Percentiles rank a stretch among this genome's conserved stretches.
Conservation (phyloP, 2,113 vertebrate genomes). For the Prionailurus bengalensis region DNA sequence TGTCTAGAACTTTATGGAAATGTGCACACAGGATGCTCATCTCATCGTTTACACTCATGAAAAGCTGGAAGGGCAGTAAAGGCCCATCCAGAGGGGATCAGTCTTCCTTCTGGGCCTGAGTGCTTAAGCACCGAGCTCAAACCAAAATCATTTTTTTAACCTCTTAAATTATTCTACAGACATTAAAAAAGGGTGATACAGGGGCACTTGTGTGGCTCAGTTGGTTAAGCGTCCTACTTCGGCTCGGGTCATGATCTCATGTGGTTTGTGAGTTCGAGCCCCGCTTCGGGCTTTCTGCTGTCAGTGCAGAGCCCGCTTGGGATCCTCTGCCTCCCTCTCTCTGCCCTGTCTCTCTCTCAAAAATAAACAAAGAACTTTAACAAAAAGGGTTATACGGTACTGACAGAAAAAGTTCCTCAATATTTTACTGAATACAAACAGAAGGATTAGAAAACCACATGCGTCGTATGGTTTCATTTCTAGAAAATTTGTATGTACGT, state of each 20-base stretch:
- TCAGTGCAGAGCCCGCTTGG: too few relatives aligned
- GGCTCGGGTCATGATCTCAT: too few relatives aligned
- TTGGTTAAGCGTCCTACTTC: too few relatives aligned
- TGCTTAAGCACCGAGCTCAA: background rate
- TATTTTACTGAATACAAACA: background rate
- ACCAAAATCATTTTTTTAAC: background rate
- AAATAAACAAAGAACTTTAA: too few relatives aligned
- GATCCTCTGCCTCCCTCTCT: too few relatives aligned
- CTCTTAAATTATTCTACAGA: background rate
- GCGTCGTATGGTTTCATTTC: background rate
- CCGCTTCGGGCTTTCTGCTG: too few relatives aligned
- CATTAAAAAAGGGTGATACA: background rate
- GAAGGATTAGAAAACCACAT: background rate
- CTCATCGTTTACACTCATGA: background rate
- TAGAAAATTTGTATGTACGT: background rate
- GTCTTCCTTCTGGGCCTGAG: too few relatives aligned
- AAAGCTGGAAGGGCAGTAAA: background rate
- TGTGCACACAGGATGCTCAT: background rate
- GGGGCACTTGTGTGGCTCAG: too few relatives aligned
- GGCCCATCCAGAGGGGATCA: background rate
- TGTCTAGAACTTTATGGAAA: background rate
- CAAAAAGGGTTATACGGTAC: background rate
- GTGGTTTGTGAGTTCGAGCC: too few relatives aligned
- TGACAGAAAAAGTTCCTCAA: background rate
- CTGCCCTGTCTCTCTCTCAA: too few relatives aligned